A percentile compares a stretch with the other conserved stretches of the same genome.
Evolutionary conservation across 2,888 invertebrate species (phyloP).

Genomic region (Teinopalpus imperialis): DNA sequence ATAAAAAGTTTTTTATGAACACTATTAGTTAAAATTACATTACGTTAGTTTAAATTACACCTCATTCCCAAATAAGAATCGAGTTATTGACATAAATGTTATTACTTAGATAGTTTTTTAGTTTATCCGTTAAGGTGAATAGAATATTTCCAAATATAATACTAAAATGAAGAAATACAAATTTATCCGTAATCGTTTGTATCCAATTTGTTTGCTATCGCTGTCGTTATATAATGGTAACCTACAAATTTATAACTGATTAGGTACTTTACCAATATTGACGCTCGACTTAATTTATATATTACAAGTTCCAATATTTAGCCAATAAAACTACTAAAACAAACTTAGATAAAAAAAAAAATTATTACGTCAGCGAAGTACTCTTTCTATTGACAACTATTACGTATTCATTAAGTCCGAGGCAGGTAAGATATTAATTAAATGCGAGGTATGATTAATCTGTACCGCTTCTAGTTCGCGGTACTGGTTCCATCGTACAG

Average conservation of each 20-base stretch:
- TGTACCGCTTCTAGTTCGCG: neutral
- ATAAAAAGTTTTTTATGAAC: too few species aligned
- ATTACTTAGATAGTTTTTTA: too few species aligned
- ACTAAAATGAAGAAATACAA: too few species aligned
- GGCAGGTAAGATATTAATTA: conserved; percentile 5
- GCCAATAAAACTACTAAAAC: too few species aligned
- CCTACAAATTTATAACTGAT: conserved; percentile 13
- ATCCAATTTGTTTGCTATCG: conserved; percentile 16
- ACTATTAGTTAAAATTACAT: too few species aligned
- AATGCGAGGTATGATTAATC: conserved; percentile 10
- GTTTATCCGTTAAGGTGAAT: too few species aligned
- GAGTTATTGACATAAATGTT: neutral
- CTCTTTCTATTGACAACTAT: neutral
- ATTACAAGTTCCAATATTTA: conserved; percentile 1
- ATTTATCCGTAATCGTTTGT: conserved; percentile 9
- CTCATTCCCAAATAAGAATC: neutral
- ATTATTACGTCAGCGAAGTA: too few species aligned
- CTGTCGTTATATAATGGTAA: conserved; percentile 20
- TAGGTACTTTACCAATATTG: conserved; percentile 18
- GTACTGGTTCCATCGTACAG: conserved; percentile 2
- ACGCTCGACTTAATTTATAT: conserved; percentile 10
- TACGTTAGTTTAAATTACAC: neutral
- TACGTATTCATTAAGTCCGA: neutral
- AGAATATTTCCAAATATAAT: too few species aligned
- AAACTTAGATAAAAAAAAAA: too few species aligned